phyloP scores from a whole-genome alignment of 2,888 invertebrate genomes.

The Choreutis nemorana region DNA sequence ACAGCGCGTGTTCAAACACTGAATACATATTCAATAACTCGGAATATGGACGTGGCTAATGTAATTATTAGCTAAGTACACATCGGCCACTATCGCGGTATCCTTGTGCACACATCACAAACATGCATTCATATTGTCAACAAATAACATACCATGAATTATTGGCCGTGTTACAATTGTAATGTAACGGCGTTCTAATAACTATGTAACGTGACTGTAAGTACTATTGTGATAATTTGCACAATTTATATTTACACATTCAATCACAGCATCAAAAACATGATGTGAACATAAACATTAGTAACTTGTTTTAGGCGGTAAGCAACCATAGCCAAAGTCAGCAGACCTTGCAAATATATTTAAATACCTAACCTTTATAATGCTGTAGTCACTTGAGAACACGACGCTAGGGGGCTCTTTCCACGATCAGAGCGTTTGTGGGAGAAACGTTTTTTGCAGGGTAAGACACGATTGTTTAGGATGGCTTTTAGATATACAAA shows the following conservation, averaged over 20 bases:
- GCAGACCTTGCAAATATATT: not conserved
- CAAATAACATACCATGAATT: conserved; percentile 50
- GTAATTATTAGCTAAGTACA: conserved; percentile 58
- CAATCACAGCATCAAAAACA: no score
- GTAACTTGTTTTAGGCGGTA: not conserved
- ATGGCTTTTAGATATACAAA: no score
- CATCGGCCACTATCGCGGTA: conserved; percentile 45
- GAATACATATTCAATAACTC: conserved; percentile 35
- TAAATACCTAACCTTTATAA: no score
- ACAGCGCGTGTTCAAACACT: conserved; percentile 15
- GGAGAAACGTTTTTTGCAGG: no score
- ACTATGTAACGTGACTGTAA: no score
- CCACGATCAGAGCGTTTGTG: no score
- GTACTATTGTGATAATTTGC: no score
- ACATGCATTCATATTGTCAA: conserved; percentile 47
- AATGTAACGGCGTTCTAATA: conserved; percentile 6
- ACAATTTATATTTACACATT: no score
- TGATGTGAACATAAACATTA: no score
- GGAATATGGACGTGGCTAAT: conserved; percentile 36
- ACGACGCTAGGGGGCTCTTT: no score
- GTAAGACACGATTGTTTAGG: no score
- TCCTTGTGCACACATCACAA: conserved; percentile 54
- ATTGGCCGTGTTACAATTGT: conserved; percentile 29
- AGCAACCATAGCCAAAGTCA: not conserved
- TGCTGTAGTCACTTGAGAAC: no score